Evolutionary conservation across 2,113 vertebrate species (phyloP).

Genomic region (Scytalopus superciliaris): DNA sequence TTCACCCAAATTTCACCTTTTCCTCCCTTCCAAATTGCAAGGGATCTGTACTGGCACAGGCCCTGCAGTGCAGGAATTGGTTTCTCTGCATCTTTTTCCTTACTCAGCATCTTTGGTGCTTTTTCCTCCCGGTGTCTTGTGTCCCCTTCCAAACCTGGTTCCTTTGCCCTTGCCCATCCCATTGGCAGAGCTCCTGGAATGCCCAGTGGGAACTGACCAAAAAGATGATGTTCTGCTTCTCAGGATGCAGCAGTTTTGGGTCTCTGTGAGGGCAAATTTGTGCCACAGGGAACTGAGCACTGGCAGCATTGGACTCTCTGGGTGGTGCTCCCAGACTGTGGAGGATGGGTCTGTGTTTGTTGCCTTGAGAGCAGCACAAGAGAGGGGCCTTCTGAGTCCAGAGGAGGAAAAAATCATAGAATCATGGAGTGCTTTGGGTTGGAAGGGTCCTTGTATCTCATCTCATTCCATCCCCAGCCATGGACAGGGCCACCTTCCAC

Average conservation of each 20-base stretch:
- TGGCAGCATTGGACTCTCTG: fast-evolving
- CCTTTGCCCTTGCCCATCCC: not conserved
- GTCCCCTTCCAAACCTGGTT: fast-evolving
- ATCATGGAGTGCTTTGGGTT: not conserved
- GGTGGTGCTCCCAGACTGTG: fast-evolving
- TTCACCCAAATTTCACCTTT: not conserved
- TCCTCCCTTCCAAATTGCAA: too few species aligned
- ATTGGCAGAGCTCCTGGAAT: too few species aligned
- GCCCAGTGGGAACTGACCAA: fast-evolving
- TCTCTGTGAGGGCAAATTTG: not conserved
- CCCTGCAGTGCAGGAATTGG: not conserved
- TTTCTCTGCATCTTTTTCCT: not conserved
- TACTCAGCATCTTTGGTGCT: not conserved
- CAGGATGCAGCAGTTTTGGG: not conserved
- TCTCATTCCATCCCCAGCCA: too few species aligned
- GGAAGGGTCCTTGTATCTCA: too few species aligned
- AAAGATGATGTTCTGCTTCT: not conserved
- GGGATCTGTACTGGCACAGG: fast-evolving
- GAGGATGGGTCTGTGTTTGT: fast-evolving
- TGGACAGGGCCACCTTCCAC: not conserved
- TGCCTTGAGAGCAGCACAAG: not conserved
- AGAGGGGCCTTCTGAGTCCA: not conserved
- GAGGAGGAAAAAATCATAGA: not conserved
- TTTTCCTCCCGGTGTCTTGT: not conserved
- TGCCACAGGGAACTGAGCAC: fast-evolving